Evolutionary conservation across 2,113 vertebrate genomes (phyloP).

Genomic region (Megaleporinus macrocephalus): DNA sequence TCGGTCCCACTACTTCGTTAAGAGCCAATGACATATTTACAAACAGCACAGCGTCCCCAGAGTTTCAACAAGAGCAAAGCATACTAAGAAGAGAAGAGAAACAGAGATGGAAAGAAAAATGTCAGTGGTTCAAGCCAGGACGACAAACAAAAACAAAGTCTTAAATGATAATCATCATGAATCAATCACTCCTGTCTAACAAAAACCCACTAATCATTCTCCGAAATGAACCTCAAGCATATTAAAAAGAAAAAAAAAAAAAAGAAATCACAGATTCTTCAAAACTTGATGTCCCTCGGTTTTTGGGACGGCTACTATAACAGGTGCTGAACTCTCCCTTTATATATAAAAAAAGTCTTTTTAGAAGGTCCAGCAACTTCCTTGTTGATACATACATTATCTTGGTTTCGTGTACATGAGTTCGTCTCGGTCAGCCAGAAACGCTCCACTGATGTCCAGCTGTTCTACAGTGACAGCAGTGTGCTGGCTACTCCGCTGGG

Average conservation of each 20-base stretch:
- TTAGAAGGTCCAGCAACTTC: slow-evolving; percentile 4
- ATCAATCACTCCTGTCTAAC: slow-evolving; percentile 15
- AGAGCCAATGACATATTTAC: slow-evolving; percentile 68
- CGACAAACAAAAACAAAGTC: slow-evolving; percentile 7
- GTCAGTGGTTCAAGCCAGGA: slow-evolving; percentile 51
- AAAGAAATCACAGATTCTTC: slow-evolving; percentile 36
- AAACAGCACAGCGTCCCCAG: slow-evolving; percentile 66
- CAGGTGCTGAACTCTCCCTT: slow-evolving; percentile 22
- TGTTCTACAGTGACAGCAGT: slow-evolving; percentile 40
- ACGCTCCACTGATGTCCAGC: slow-evolving; percentile 17
- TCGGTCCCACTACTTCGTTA: slow-evolving; percentile 47
- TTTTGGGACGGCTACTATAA: slow-evolving; percentile 40
- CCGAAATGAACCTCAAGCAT: slow-evolving; percentile 41
- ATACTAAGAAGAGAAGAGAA: not conserved
- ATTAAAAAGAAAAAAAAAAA: slow-evolving; percentile 55
- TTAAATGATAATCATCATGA: slow-evolving; percentile 4
- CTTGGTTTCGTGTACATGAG: slow-evolving; percentile 16
- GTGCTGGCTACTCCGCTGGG: slow-evolving; percentile 46
- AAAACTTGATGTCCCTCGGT: slow-evolving; percentile 42
- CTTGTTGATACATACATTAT: not conserved
- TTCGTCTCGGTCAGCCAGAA: not conserved
- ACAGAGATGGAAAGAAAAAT: slow-evolving; percentile 23
- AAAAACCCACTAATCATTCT: slow-evolving; percentile 24
- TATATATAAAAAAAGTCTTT: slow-evolving; percentile 10
- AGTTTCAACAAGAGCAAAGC: slow-evolving; percentile 26